phyloP scores from a whole-genome alignment of 2,113 vertebrate species.

The Heliornis fulica region DNA sequence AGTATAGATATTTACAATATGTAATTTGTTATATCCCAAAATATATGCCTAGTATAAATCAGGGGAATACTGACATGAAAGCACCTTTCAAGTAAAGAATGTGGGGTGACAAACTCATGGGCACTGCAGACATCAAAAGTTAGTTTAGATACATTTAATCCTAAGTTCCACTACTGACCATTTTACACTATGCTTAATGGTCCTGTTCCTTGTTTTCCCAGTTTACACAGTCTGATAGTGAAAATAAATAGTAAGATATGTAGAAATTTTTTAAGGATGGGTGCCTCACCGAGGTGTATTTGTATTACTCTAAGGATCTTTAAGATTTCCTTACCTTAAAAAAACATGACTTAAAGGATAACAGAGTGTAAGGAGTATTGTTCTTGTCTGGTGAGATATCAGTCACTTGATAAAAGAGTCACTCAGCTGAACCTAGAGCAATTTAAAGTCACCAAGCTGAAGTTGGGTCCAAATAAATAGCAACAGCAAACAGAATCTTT shows the following conservation, averaged over 20 bases:
- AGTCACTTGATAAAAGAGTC: neutral
- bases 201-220: neutral
- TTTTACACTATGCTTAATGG: neutral
- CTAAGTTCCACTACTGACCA: neutral
- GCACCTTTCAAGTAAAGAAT: neutral
- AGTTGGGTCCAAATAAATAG: neutral
- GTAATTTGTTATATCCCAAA: neutral
- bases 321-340: neutral
- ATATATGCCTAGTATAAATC: neutral
- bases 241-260: neutral
- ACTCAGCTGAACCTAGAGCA: neutral
- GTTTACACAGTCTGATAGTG: neutral
- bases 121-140: neutral
- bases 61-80: neutral
- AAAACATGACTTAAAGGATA: neutral
- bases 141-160: neutral
- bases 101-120: neutral
- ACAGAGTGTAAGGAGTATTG: neutral
- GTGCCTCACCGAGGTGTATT: rapidly evolving
- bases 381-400: neutral
- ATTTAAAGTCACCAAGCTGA: neutral
- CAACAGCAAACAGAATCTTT: neutral
- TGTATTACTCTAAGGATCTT: neutral
- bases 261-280: neutral
- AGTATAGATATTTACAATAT: neutral